Conservation (phyloP, 2,113 vertebrate species). For the Calonectris borealis region DNA sequence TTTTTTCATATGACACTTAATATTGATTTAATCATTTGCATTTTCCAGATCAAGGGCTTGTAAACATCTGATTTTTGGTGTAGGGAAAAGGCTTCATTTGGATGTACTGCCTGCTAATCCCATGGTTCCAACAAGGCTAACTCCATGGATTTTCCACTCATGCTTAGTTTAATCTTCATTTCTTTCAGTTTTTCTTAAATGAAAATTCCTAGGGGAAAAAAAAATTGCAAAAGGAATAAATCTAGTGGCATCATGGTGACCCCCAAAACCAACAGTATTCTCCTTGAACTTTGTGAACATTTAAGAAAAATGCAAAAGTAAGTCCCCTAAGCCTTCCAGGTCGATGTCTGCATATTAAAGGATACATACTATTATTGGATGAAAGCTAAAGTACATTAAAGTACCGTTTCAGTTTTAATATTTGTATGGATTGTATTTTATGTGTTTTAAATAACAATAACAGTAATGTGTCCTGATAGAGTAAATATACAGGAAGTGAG, state of each 20-base stretch:
- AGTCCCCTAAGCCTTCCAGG: not conserved
- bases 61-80: not conserved
- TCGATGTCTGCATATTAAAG: not conserved
- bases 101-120: not conserved
- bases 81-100: not conserved
- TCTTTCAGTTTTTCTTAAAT: not conserved
- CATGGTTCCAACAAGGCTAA: not conserved
- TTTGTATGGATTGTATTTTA: not conserved
- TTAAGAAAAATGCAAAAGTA: not conserved
- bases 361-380: not conserved
- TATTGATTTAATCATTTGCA: not conserved
- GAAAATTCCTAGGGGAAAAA: not conserved
- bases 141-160: not conserved
- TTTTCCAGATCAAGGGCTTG: not conserved
- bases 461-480: not conserved
- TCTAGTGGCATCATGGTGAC: not conserved
- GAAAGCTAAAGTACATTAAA: not conserved
- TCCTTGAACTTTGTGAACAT: not conserved
- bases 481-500: not conserved
- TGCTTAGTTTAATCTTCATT: not conserved
- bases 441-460: not conserved
- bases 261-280: not conserved
- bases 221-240: not conserved
- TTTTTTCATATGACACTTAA: not conserved
- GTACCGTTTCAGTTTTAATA: not conserved